Evolutionary conservation across 2,888 invertebrate genomes (phyloP).

Genomic region (Catocala sponsa): DNA sequence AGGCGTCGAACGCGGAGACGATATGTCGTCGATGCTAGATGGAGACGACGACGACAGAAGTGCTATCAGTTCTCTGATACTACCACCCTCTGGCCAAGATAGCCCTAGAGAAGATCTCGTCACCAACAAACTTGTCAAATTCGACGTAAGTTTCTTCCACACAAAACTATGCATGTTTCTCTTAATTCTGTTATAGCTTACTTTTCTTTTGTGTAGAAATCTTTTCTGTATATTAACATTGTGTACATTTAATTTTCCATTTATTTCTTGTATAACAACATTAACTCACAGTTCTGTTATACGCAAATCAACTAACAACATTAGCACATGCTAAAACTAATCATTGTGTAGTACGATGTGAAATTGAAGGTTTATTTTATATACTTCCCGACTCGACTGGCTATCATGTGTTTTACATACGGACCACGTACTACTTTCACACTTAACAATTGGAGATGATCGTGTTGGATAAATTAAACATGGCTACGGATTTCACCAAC

Average conservation of each 20-base stretch:
- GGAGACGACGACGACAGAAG: conserved; percentile 92
- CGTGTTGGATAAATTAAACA: conserved; percentile 59
- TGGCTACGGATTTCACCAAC: conserved; percentile 58
- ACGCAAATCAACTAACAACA: conserved; percentile 72
- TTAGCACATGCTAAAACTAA: conserved; percentile 71
- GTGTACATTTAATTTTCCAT: conserved; percentile 50
- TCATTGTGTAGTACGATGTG: conserved; percentile 45
- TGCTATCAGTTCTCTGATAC: conserved; percentile 87
- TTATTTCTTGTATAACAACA: conserved; percentile 58
- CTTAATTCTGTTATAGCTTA: conserved; percentile 48
- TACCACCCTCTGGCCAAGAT: conserved; percentile 77
- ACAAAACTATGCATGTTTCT: conserved; percentile 33
- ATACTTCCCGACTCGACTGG: conserved; percentile 33
- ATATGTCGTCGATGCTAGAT: conserved; percentile 90
- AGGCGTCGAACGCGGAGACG: conserved; percentile 89
- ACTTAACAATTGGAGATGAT: conserved; percentile 33
- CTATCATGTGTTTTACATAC: conserved; percentile 41
- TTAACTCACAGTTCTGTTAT: conserved; percentile 72
- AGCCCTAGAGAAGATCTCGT: conserved; percentile 81
- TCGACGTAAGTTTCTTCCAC: conserved; percentile 83
- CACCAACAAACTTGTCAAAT: conserved; percentile 84
- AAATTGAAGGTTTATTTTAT: conserved; percentile 38
- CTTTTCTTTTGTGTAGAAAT: conserved; percentile 57
- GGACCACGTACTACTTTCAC: conserved; percentile 57
- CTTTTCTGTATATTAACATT: conserved; percentile 56